phyloP scores from a whole-genome alignment of 2,113 vertebrate genomes.

The Mobula hypostoma region DNA sequence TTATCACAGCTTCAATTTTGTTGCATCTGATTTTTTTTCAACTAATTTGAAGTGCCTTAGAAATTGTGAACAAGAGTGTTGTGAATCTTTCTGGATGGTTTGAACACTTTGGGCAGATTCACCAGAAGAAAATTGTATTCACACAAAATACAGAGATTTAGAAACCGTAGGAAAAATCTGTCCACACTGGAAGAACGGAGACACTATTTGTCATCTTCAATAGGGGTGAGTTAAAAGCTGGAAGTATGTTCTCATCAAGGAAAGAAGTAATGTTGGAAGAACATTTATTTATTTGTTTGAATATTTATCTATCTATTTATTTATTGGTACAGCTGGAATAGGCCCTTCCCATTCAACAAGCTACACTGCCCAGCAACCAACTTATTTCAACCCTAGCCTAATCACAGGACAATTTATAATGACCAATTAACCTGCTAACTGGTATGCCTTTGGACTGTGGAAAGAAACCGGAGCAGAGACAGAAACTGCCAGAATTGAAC shows the following conservation, averaged over 20 bases:
- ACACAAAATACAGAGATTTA: background rate
- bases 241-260: background rate
- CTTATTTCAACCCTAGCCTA: too few species aligned
- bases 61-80: background rate
- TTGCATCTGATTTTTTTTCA: background rate
- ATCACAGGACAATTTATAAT: too few species aligned
- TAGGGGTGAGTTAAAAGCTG: background rate
- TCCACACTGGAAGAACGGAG: background rate
- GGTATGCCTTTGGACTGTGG: too few species aligned
- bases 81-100: background rate
- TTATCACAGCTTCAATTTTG: background rate
- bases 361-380: too few species aligned
- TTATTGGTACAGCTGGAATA: too few species aligned
- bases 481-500: too few species aligned
- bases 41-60: background rate
- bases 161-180: background rate
- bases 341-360: too few species aligned
- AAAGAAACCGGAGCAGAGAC: too few species aligned
- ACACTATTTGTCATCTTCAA: background rate
- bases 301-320: too few species aligned
- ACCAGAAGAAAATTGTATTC: background rate
- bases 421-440: too few species aligned
- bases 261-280: background rate
- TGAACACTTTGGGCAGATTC: background rate
- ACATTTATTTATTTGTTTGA: too few species aligned